Evolutionary conservation across 2,797 vertebrate genomes (phyloP).

Genomic region (Crotalus adamanteus): DNA sequence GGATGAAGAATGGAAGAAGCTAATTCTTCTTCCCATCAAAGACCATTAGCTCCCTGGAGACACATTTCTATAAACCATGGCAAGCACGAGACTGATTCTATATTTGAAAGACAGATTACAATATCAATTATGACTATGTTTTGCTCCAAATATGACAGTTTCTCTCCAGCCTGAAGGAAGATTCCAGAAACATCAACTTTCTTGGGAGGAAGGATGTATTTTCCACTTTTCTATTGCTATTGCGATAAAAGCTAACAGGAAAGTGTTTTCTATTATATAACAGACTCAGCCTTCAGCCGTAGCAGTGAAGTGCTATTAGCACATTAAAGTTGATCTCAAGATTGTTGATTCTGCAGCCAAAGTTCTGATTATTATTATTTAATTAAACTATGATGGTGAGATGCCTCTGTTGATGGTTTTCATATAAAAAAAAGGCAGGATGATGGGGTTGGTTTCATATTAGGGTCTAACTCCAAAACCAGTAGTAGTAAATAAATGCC

Average conservation of each 20-base stretch:
- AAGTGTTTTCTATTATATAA: constrained; percentile 2
- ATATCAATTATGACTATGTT: constrained; percentile 26
- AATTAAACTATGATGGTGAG: background rate
- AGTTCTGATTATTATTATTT: background rate
- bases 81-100: constrained; percentile 35
- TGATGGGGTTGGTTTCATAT: background rate
- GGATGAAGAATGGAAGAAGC: constrained; percentile 5
- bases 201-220: background rate
- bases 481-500: background rate
- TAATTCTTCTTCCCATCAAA: constrained; percentile 7
- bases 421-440: background rate
- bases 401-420: background rate
- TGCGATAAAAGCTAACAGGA: background rate
- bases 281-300: background rate
- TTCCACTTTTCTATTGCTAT: constrained; percentile 1
- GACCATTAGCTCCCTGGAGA: background rate
- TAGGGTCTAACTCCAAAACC: background rate
- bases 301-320: background rate
- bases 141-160: constrained; percentile 30
- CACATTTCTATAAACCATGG: constrained; percentile 16
- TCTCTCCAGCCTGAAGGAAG: constrained; percentile 27
- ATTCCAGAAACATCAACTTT: constrained; percentile 26
- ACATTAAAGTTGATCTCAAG: background rate
- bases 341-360: background rate
- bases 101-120: constrained; percentile 28